Base-by-base conservation (phyloP, 2,113 vertebrate genomes). In the Coptodon bakossiorum region DNA sequence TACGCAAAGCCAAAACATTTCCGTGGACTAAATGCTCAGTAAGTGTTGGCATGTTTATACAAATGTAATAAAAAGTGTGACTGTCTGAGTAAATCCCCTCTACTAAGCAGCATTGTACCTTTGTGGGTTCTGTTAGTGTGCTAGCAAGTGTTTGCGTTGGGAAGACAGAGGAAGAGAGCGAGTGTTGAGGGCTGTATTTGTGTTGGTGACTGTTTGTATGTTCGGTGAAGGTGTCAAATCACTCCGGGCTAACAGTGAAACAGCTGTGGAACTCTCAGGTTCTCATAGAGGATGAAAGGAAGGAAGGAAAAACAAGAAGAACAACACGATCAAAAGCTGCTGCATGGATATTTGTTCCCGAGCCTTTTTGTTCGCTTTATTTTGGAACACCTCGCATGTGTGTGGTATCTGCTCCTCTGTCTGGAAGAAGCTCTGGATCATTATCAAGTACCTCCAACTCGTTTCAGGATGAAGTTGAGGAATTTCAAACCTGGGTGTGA, bases 401-500 rank as follows among this genome's bases (percentile, higher is more conserved):
- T 81, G 61, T 29, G 36, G 73, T 34, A 52, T 78, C 73, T 78
- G 45, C 27, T n/a, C 29, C 73, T 52, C 45, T 27, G 82, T 83
- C 22, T 86, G 38, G 9, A 31, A 34, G n/a, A 61, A 27, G 45
- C 43, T 54, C 24, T 14, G 76, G 56, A 79, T 94, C 89, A 92
- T 93, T 92, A 89, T 91, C 88, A 61, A 57, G 83, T 36, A 24
- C 80, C 84, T 85, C 83, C 10, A 36, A 90, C 90, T 88, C 6
- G n/a, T 89, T 91, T 93, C 68, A 68, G 76, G 86, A 91, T 88
- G 83, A 80, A 82, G 88, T 81, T 43, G 53, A 90, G 91, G 95
- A 93, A 95, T 95, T 93, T 61, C 17, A 84, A 86, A 5, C 80
- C 9, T 13, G 19, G 50, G 86, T 88, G 93, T 84, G 90, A 94